Conservation (phyloP, 2,888 invertebrate genomes). For the Morinoia aosen region DNA sequence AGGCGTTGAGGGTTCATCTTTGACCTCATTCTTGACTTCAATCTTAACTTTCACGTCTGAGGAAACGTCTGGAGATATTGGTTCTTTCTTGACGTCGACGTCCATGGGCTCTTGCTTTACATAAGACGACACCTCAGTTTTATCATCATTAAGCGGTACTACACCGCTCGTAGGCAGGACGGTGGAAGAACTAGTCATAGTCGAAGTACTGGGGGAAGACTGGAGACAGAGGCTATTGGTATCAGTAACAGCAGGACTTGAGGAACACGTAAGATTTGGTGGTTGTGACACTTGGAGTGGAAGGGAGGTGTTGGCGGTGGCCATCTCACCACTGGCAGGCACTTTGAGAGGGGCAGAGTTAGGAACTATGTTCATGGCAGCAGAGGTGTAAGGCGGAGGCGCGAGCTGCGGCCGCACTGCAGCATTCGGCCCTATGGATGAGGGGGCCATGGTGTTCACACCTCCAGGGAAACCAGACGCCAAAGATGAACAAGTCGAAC, state of each 20-base stretch:
- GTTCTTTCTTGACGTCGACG: slow-evolving; percentile 68
- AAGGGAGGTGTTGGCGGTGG: not conserved
- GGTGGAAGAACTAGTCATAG: slow-evolving; percentile 54
- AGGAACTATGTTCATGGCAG: slow-evolving; percentile 11
- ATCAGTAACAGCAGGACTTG: slow-evolving; percentile 56
- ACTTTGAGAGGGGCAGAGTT: slow-evolving; percentile 29
- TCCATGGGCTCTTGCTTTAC: slow-evolving; percentile 77
- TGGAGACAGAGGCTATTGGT: slow-evolving; percentile 58
- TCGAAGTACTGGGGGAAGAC: slow-evolving; percentile 57
- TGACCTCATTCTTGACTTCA: slow-evolving; percentile 68
- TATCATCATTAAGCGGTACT: slow-evolving; percentile 63
- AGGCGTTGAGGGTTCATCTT: slow-evolving; percentile 61
- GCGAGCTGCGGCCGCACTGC: slow-evolving; percentile 42
- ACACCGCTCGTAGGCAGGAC: slow-evolving; percentile 58
- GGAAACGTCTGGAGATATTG: slow-evolving; percentile 57
- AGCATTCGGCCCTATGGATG: not conserved
- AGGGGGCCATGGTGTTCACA: slow-evolving; percentile 35
- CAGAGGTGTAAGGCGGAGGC: slow-evolving; percentile 51
- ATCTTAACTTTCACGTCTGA: slow-evolving; percentile 67
- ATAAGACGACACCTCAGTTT: slow-evolving; percentile 57
- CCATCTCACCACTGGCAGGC: not conserved
- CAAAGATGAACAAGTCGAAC: not conserved
- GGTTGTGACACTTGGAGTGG: slow-evolving; percentile 22
- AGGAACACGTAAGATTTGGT: slow-evolving; percentile 71
- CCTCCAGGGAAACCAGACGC: slow-evolving; percentile 26